Conservation (phyloP, 2,888 invertebrate genomes). For the Drosophila testacea region DNA sequence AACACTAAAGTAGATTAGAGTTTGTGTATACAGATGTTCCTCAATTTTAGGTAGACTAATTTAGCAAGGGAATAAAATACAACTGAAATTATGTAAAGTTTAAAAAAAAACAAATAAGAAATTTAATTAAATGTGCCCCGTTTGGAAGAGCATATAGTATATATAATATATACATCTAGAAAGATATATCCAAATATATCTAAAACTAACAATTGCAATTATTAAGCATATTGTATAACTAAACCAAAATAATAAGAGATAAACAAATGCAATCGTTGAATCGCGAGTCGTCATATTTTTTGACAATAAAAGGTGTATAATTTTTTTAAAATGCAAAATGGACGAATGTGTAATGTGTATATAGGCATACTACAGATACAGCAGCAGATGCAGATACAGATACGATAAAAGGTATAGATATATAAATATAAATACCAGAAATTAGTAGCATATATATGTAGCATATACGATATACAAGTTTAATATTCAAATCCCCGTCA, state of each 20-base stretch:
- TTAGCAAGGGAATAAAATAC: slow-evolving; percentile 37
- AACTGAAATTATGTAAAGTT: slow-evolving; percentile 19
- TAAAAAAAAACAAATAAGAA: slow-evolving; percentile 6
- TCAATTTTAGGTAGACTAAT: background rate
- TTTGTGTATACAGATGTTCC: slow-evolving; percentile 4
- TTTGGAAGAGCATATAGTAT: slow-evolving; percentile 10
- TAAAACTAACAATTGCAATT: slow-evolving; percentile 28
- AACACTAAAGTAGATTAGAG: background rate
- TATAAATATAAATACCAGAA: slow-evolving; percentile 8
- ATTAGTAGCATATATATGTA: slow-evolving; percentile 34
- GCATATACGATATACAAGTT: slow-evolving; percentile 27
- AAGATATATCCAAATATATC: slow-evolving; percentile 16
- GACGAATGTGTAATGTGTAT: slow-evolving; percentile 53
- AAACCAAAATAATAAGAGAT: slow-evolving; percentile 20
- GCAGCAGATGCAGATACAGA: background rate
- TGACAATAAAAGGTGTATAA: slow-evolving; percentile 71
- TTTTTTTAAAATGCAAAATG: slow-evolving; percentile 36
- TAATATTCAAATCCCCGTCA: slow-evolving; percentile 22
- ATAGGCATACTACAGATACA: slow-evolving; percentile 54
- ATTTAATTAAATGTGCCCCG: slow-evolving; percentile 5
- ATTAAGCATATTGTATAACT: slow-evolving; percentile 47
- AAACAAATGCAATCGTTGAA: slow-evolving; percentile 63
- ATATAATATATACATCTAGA: slow-evolving; percentile 1
- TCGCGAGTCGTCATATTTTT: slow-evolving; percentile 74
- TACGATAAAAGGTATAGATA: slow-evolving; percentile 4